Conservation (phyloP, 1,140 invertebrate genomes). For the Helicoverpa zea region DNA sequence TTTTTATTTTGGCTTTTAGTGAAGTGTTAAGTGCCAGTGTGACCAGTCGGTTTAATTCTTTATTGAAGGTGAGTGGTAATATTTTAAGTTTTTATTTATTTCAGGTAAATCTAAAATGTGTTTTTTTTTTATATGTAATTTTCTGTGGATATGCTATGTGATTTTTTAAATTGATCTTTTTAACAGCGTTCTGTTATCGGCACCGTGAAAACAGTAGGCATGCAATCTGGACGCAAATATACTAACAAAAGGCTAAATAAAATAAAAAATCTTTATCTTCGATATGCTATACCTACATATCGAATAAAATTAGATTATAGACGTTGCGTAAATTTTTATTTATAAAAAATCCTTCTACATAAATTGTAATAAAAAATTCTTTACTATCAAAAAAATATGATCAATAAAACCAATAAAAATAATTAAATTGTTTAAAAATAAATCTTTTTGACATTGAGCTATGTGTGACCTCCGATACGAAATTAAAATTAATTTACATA, state of each 20-base stretch:
- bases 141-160: no score
- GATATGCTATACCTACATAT: no score
- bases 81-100: not conserved
- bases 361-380: not conserved
- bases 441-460: not conserved
- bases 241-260: no score
- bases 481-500: slow-evolving; percentile 13
- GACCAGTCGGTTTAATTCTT: slow-evolving; percentile 5
- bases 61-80: slow-evolving; percentile 1
- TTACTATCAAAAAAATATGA: not conserved
- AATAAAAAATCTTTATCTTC: no score
- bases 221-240: no score
- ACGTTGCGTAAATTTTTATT: not conserved
- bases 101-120: not conserved
- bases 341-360: not conserved
- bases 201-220: no score
- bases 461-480: not conserved
- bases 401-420: not conserved
- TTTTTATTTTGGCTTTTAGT: slow-evolving; percentile 1
- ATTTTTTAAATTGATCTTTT: no score
- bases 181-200: no score
- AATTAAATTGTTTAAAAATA: not conserved
- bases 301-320: no score
- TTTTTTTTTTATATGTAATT: not conserved
- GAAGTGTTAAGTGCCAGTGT: slow-evolving; percentile 35